A percentile compares a stretch with the other conserved stretches of the same genome.
Conservation (phyloP, 2,888 invertebrate species). For the Iphiclides podalirius region DNA sequence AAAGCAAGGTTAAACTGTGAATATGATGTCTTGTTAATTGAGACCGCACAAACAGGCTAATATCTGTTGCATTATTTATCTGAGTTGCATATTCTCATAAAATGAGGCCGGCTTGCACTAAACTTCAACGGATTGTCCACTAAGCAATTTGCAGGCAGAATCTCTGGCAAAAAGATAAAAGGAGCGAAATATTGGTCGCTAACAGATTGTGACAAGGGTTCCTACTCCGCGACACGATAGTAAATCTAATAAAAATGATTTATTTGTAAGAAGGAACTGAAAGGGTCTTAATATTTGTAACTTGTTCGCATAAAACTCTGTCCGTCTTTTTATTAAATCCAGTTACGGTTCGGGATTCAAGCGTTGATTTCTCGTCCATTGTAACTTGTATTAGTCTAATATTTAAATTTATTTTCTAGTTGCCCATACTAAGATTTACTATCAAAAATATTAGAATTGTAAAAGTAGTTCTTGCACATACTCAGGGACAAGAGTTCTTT, state of each 20-base stretch:
- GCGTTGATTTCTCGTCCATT: neutral
- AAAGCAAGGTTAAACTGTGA: too few species aligned
- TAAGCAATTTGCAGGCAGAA: constrained; percentile 30
- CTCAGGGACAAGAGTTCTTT: too few species aligned
- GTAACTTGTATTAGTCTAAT: neutral
- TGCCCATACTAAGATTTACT: too few species aligned
- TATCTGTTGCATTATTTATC: too few species aligned
- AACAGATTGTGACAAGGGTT: constrained; percentile 40
- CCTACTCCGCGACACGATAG: constrained; percentile 21
- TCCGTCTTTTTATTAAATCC: constrained; percentile 6
- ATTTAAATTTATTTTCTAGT: neutral
- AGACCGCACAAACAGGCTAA: too few species aligned
- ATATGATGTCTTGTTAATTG: too few species aligned
- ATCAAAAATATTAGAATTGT: too few species aligned
- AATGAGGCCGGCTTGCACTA: too few species aligned
- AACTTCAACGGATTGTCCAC: constrained; percentile 5
- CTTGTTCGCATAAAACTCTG: constrained; percentile 22
- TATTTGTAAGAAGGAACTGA: constrained; percentile 33
- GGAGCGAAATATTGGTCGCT: constrained; percentile 30
- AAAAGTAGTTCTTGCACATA: too few species aligned
- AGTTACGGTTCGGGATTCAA: neutral
- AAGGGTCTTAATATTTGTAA: constrained; percentile 28
- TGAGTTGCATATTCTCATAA: too few species aligned
- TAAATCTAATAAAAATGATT: constrained; percentile 45
- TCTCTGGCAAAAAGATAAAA: constrained; percentile 32